phyloP scores from a whole-genome alignment of 2,113 vertebrate species.

The Gallinago jamesoni region DNA sequence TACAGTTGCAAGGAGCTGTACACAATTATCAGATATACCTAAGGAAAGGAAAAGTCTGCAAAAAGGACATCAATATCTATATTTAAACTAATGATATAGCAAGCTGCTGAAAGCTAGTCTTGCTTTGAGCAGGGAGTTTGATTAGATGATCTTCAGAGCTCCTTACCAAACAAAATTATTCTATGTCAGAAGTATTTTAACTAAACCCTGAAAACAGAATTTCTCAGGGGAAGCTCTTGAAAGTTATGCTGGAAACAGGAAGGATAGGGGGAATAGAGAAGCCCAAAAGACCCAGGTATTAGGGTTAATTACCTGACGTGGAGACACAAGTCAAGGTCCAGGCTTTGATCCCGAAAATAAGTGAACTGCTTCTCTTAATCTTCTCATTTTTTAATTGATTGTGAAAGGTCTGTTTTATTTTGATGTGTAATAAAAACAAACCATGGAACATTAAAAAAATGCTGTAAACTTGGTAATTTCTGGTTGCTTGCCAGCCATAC shows the following conservation, averaged over 20 bases:
- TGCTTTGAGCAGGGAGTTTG: background rate
- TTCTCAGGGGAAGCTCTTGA: background rate
- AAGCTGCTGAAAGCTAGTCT: background rate
- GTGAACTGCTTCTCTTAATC: background rate
- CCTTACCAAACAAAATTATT: background rate
- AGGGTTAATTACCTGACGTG: background rate
- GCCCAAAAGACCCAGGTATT: background rate
- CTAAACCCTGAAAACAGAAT: background rate
- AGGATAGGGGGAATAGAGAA: background rate
- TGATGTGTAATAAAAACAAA: background rate
- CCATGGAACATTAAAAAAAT: background rate
- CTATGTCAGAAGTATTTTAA: background rate
- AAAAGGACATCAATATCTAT: background rate
- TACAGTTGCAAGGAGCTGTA: background rate
- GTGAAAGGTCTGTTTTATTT: background rate
- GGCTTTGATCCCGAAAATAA: background rate
- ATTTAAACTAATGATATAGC: background rate
- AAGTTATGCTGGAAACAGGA: background rate
- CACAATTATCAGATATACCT: background rate
- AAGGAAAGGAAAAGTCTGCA: background rate
- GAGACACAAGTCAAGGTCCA: background rate
- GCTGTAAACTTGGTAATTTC: background rate
- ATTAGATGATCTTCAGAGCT: background rate
- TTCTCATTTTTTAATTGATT: background rate
- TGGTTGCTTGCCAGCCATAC: background rate